These are phyloP conservation scores for Drosophila ercepeae DNA, from an alignment of 1,140 invertebrate species.

Conservation along the genomic window DNA sequence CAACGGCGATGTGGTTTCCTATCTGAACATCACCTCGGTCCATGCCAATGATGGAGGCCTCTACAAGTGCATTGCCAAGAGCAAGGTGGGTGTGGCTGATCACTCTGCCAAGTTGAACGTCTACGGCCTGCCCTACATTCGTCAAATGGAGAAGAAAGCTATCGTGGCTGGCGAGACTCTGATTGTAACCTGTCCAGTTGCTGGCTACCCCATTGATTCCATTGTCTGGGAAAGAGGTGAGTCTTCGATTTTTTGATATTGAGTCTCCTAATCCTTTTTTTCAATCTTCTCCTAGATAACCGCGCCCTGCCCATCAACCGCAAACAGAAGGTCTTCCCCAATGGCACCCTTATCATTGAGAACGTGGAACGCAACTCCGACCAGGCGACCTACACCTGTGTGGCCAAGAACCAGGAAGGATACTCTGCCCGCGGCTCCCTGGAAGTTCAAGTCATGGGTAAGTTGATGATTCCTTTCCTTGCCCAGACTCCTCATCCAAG, in stretches of 20 bases:
- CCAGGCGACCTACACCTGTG: constrained; percentile 97
- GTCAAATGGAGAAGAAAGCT: constrained; percentile 96
- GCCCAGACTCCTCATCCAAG: constrained; percentile 11
- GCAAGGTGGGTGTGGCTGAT: constrained; percentile 94
- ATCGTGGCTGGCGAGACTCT: constrained; percentile 96
- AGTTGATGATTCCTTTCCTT: constrained; percentile 84
- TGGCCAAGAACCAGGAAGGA: constrained; percentile 94
- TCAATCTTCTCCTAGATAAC: constrained; percentile 55
- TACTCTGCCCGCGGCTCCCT: constrained; percentile 93
- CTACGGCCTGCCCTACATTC: constrained; percentile 94
- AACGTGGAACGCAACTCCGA: constrained; percentile 96
- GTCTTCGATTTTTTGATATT: background rate
- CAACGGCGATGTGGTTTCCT: constrained; percentile 96
- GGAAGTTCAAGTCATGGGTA: constrained; percentile 98
- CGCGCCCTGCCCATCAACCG: constrained; percentile 95
- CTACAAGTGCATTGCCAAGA: constrained; percentile 95
- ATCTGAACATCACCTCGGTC: constrained; percentile 96
- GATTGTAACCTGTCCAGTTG: constrained; percentile 95
- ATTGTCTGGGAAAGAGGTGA: constrained; percentile 95
- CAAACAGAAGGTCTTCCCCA: constrained; percentile 96
- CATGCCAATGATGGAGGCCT: constrained; percentile 96
- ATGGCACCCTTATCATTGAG: constrained; percentile 96
- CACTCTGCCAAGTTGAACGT: constrained; percentile 95
- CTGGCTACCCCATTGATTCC: constrained; percentile 96
- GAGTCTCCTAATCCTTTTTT: background rate